Evolutionary conservation across 2,888 invertebrate species (phyloP).

Genomic region (Pristionchus japonicus): DNA sequence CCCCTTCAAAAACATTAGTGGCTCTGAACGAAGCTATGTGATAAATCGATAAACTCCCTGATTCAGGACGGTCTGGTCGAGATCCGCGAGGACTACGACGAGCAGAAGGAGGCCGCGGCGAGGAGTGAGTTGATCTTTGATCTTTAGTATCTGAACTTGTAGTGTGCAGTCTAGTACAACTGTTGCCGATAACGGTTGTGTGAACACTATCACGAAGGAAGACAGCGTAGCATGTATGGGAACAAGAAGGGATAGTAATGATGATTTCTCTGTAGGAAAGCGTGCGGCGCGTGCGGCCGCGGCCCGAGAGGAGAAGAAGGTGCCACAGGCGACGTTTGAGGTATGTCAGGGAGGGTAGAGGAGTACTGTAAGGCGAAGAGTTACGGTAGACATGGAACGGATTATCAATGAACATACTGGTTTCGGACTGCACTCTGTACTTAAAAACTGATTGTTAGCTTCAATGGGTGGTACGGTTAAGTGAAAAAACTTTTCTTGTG

Average conservation of each 20-base stretch:
- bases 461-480: too few species aligned
- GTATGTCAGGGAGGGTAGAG: neutral
- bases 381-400: too few species aligned
- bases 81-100: conserved; percentile 43
- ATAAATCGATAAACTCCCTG: neutral
- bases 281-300: neutral
- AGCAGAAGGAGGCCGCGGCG: conserved; percentile 40
- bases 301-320: conserved; percentile 25
- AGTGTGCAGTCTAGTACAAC: neutral
- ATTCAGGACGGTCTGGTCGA: conserved; percentile 23
- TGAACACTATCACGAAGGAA: too few species aligned
- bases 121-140: conserved; percentile 14
- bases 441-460: too few species aligned
- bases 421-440: too few species aligned
- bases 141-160: neutral
- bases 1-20: too few species aligned
- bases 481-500: too few species aligned
- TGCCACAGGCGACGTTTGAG: neutral
- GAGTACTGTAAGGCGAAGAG: neutral
- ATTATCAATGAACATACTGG: neutral
- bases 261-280: too few species aligned
- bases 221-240: too few species aligned
- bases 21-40: too few species aligned
- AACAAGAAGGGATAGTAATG: too few species aligned
- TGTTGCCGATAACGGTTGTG: too few species aligned